These are phyloP conservation scores for Neomonachus schauinslandi DNA, from an alignment of 2,113 vertebrate genomes.

Conservation along the genomic window DNA sequence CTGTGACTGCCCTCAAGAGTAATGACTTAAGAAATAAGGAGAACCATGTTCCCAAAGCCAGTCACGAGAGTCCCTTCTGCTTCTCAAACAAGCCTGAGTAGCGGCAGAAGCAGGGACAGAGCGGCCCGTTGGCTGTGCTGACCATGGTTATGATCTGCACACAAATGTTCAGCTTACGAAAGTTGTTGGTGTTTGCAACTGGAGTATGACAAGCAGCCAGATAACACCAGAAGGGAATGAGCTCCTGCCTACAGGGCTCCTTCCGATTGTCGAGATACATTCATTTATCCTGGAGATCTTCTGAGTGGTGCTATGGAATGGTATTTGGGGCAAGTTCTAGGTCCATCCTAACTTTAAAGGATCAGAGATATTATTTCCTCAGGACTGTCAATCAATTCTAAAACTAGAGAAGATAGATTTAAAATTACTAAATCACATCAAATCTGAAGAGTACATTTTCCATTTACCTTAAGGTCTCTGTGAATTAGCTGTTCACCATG, in stretches of 20 bases:
- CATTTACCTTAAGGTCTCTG: constrained; percentile 88
- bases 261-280: background rate
- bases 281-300: background rate
- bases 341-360: background rate
- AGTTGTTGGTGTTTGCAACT: background rate
- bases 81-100: background rate
- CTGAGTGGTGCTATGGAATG: background rate
- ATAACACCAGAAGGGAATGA: background rate
- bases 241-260: background rate
- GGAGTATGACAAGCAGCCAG: background rate
- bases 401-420: constrained; percentile 3
- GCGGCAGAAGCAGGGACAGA: background rate
- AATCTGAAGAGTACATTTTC: background rate
- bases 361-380: background rate
- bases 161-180: background rate
- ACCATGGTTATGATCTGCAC: background rate
- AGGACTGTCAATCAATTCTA: background rate
- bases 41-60: background rate
- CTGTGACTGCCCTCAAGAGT: background rate
- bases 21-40: background rate
- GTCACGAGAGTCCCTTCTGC: background rate
- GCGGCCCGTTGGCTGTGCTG: background rate
- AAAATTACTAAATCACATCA: background rate
- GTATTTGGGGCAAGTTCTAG: background rate
- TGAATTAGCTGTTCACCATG: constrained; percentile 84